Evolutionary conservation across 1,140 invertebrate species (phyloP).

Genomic region (Popillia japonica): DNA sequence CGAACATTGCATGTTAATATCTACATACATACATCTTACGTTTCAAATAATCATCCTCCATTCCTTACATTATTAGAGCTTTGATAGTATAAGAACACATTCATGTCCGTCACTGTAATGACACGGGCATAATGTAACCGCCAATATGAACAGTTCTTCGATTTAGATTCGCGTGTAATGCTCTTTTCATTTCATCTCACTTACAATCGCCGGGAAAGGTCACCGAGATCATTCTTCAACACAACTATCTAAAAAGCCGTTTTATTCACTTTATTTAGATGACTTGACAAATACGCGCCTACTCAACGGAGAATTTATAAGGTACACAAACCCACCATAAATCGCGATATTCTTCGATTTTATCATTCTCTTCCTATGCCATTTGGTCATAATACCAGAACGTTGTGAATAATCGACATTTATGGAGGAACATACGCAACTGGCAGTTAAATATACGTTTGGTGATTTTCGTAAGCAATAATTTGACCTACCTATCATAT

Average conservation of each 20-base stretch:
- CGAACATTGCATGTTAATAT: too few species aligned
- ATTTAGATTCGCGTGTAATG: slow-evolving; percentile 5
- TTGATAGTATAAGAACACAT: background rate
- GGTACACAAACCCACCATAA: background rate
- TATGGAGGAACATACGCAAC: background rate
- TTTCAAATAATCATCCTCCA: background rate
- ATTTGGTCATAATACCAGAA: background rate
- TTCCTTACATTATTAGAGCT: background rate
- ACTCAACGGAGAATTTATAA: slow-evolving; percentile 13
- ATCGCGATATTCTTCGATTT: background rate
- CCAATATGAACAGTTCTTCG: background rate
- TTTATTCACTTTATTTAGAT: slow-evolving; percentile 12
- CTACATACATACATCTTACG: too few species aligned
- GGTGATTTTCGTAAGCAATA: slow-evolving; percentile 27
- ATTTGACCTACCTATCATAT: slow-evolving; percentile 17
- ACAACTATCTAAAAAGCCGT: background rate
- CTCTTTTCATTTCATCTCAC: background rate
- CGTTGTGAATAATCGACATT: slow-evolving; percentile 8
- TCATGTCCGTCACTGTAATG: background rate
- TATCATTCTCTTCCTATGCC: background rate
- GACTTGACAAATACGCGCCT: slow-evolving; percentile 19
- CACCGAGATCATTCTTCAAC: background rate
- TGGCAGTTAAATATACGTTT: slow-evolving; percentile 15
- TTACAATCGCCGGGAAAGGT: slow-evolving; percentile 10
- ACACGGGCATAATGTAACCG: background rate